Conservation (phyloP, 2,113 vertebrate species). For the Chloropsis hardwickii region DNA sequence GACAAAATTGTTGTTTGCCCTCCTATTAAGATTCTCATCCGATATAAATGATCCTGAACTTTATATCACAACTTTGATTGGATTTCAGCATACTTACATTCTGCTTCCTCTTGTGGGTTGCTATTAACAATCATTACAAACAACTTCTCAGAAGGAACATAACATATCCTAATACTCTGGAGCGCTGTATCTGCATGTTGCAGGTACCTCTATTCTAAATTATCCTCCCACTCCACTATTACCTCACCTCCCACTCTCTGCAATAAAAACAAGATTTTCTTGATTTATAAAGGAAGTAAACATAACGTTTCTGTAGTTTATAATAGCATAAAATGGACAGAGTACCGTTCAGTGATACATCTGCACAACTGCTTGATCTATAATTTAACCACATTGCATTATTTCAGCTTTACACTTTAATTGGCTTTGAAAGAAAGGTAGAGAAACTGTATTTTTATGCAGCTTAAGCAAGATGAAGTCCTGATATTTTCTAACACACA, state of each 20-base stretch:
- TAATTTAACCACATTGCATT: constrained; percentile 31
- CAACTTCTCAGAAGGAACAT: constrained; percentile 12
- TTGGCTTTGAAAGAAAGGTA: background rate
- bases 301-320: constrained; percentile 41
- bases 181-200: constrained; percentile 38
- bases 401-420: constrained; percentile 46
- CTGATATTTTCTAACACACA: constrained; percentile 9
- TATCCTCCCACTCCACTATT: constrained; percentile 50
- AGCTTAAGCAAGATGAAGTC: background rate
- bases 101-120: constrained; percentile 28
- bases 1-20: constrained; percentile 25
- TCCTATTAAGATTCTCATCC: constrained; percentile 25
- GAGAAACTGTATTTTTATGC: background rate
- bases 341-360: constrained; percentile 7
- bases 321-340: constrained; percentile 39
- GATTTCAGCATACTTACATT: background rate
- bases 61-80: background rate
- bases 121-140: constrained; percentile 56
- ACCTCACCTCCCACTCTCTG: constrained; percentile 47
- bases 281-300: constrained; percentile 68
- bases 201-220: constrained; percentile 50
- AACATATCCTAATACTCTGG: constrained; percentile 29
- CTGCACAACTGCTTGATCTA: constrained; percentile 5
- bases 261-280: constrained; percentile 57
- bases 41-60: constrained; percentile 38